phyloP scores from a whole-genome alignment of 2,797 vertebrate species.

The Scomberomorus guttatus region DNA sequence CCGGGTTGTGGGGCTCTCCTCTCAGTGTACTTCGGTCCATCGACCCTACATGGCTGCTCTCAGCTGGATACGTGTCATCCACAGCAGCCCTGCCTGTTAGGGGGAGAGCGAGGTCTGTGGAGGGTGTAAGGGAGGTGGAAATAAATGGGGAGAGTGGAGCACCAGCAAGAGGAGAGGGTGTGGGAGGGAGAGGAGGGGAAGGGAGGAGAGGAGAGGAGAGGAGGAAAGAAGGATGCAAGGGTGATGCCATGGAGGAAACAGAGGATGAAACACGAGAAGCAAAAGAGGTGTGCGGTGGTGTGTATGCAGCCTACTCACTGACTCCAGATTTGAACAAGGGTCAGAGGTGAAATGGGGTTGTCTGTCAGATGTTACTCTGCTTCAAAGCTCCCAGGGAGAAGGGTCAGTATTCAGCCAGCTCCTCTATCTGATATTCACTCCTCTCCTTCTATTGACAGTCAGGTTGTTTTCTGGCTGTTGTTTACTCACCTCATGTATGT shows the following conservation, averaged over 20 bases:
- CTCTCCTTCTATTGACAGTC: constrained; percentile 26
- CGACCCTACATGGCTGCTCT: constrained; percentile 80
- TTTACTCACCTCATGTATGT: constrained; percentile 44
- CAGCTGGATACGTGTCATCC: constrained; percentile 83
- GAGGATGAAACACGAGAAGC: constrained; percentile 42
- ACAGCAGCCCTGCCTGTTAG: constrained; percentile 77
- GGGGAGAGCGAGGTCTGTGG: constrained; percentile 54
- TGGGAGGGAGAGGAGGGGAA: not conserved
- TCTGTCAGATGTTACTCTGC: constrained; percentile 68
- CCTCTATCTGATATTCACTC: constrained; percentile 33
- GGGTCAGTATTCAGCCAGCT: constrained; percentile 42
- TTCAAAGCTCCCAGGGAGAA: constrained; percentile 52
- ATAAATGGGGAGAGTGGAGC: constrained; percentile 60
- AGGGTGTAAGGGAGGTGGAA: constrained; percentile 62
- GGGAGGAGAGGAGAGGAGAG: too few species aligned
- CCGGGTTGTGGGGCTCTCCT: constrained; percentile 54
- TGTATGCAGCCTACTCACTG: constrained; percentile 24
- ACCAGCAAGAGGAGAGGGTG: constrained; percentile 36
- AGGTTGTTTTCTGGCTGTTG: constrained; percentile 41
- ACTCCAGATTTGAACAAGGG: constrained; percentile 45
- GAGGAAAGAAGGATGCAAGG: constrained; percentile 14
- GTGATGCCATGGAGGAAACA: constrained; percentile 33
- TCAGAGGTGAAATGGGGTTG: constrained; percentile 71
- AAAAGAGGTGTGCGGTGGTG: constrained; percentile 30
- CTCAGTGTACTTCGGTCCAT: constrained; percentile 74